phyloP scores from a whole-genome alignment of 2,888 invertebrate genomes.

The Hypsopygia costalis region DNA sequence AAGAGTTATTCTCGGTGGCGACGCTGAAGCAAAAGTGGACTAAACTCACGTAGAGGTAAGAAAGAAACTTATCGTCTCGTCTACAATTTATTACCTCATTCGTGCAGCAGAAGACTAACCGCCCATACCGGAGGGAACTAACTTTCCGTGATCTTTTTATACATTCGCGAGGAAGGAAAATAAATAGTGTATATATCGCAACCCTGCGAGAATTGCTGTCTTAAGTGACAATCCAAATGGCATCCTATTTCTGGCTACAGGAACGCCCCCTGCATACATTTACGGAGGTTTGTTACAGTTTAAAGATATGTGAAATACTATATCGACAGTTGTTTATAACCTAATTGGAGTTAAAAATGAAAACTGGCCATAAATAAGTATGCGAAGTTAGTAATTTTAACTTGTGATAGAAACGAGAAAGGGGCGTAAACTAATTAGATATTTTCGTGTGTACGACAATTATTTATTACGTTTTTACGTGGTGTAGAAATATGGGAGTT shows the following conservation, averaged over 20 bases:
- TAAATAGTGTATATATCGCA: conserved; percentile 12
- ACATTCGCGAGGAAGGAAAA: conserved; percentile 19
- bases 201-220: conserved; percentile 13
- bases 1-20: neutral
- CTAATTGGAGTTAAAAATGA: conserved; percentile 2
- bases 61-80: conserved; percentile 30
- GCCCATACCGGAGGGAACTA: conserved; percentile 26
- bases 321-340: neutral
- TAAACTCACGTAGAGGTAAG: conserved; percentile 22
- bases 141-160: conserved; percentile 28
- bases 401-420: conserved; percentile 12
- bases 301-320: neutral
- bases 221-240: conserved; percentile 9
- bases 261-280: conserved; percentile 2
- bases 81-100: conserved; percentile 53
- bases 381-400: neutral
- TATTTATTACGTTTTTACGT: conserved; percentile 32
- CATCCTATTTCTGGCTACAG: conserved; percentile 8
- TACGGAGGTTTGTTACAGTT: neutral
- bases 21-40: neutral
- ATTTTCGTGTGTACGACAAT: conserved; percentile 29
- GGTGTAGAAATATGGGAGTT: conserved; percentile 22
- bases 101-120: conserved; percentile 41
- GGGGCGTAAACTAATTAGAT: conserved; percentile 27
- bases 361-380: conserved; percentile 6